Percentiles rank a stretch among this genome's conserved stretches.
Conservation (phyloP, 2,888 invertebrate species). For the Vandiemenella viatica region DNA sequence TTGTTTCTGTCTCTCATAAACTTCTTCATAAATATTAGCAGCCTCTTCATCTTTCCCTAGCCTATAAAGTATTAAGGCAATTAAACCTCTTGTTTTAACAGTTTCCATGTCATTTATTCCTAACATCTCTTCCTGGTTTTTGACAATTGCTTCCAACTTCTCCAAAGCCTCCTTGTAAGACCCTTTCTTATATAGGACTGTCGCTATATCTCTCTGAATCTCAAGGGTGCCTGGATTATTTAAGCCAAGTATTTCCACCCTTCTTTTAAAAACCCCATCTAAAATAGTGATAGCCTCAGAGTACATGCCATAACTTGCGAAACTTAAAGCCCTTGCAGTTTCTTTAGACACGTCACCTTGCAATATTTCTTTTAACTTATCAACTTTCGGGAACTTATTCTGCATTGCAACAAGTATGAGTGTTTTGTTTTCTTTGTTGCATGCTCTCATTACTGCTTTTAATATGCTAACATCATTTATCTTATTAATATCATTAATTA, state of each 20-base stretch:
- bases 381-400: conserved; percentile 1
- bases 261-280: neutral
- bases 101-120: no score
- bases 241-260: conserved; percentile 8
- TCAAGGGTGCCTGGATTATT: conserved; percentile 13
- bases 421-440: no score
- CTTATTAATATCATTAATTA: conserved; percentile 12
- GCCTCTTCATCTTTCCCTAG: conserved; percentile 15
- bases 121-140: neutral
- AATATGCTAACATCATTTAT: conserved; percentile 11
- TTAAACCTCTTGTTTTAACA: no score
- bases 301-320: neutral
- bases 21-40: conserved; percentile 11
- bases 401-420: no score
- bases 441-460: conserved; percentile 14
- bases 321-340: conserved; percentile 5
- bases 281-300: neutral
- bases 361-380: neutral
- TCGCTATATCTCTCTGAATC: no score
- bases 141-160: neutral
- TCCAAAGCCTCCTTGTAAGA: neutral
- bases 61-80: no score
- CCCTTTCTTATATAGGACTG: neutral
- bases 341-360: conserved; percentile 5
- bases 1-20: conserved; percentile 13